Base-by-base conservation (phyloP, 2,797 vertebrate species). In the Periophthalmus magnuspinnatus region DNA sequence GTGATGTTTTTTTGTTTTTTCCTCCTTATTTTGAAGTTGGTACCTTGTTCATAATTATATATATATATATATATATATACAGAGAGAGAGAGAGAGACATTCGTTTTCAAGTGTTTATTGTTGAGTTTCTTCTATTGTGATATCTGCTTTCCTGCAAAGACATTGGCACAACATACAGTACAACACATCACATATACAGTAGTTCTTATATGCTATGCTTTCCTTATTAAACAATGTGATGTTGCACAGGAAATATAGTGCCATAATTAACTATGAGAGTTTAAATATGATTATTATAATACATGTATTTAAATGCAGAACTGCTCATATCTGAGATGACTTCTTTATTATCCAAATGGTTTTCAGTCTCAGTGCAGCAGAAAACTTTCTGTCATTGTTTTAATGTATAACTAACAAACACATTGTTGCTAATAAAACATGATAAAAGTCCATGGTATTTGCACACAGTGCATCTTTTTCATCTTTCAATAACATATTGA, bases 351-450 rank as follows among this genome's bases (percentile, higher is more conserved):
- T 84, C 78, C 80, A 74, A 71, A 68, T 84, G 76, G 21, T 86
- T 90, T 88, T 86, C 82, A 84, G 77, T 84, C 77, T 85, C 68
- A 55, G 83, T 91, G 81, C 88, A 88, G 84, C 91, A 84, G 84
- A 92, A 85, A 89, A 88, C 84, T 90, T 90, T 89, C 82, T 87
- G 86, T 93, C 83, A 81, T 90, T 89, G 91, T 92, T 94, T 80
- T 86, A 85, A 86, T 90, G 91, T 93, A 89, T 87, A 88, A 84
- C 85, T 89, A 91, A 92, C 79, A 78, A 86, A 91, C 86, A 93
- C 88, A 84, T 84, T 90, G 90, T 93, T 93, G 88, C 89, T 92
- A 94, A 94, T 94, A 94, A 94, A 94, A 93, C 84, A 70, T 76
- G 87, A 80, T 90, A 75, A 87, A 93, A 92, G 89, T 87, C 71